Base-by-base conservation (phyloP, 2,888 invertebrate species). In the Dioctria rufipes region DNA sequence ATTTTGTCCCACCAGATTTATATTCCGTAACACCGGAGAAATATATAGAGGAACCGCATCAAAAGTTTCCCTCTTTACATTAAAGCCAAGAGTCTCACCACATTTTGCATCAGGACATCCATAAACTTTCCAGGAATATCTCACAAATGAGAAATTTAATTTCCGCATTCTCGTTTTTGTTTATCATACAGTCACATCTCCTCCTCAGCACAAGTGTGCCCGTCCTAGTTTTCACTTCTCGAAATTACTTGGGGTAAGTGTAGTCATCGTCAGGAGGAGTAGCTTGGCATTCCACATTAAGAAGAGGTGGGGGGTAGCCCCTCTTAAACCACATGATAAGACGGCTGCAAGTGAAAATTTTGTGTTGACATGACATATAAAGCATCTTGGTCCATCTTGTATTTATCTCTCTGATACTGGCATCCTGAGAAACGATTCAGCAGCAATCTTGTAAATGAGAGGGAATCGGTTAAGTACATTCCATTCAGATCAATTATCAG, bases 281-380 rank as follows among this genome's bases (percentile, higher is more conserved):
- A 25, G 25, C 25, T 25, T 25, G 25, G 25, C 25, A 25, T 25
- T 25, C 25, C 25, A 25, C 25, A 25, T 25, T 25, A 25, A 25
- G 25, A 25, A 25, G 25, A 25, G 25, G 25, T 25, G 25, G 25
- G 25, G 25, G 25, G 25, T 61, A 5, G 2, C 37, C 61, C 25
- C 60, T 46, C 61, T 39, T 58, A 58, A 58, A 73, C 73, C 73
- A 60, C 73, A 73, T 58, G 73, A 73, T 73, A 58, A 42, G 13
- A 25, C 25, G 25, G 13, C 73, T 73, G 73, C 73, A 73, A 73
- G 13, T 73, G 73, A 73, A 73, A 58, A 73, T 73, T 54, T 73
- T 42, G 25, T 25, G 58, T 73, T 58, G 73, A 73, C 58, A 73
- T 73, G 73, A 73, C 73, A 58, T 67, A 42, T 54, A 42, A 73